phyloP scores from a whole-genome alignment of 2,888 invertebrate genomes.

The Agrilus biguttatus region DNA sequence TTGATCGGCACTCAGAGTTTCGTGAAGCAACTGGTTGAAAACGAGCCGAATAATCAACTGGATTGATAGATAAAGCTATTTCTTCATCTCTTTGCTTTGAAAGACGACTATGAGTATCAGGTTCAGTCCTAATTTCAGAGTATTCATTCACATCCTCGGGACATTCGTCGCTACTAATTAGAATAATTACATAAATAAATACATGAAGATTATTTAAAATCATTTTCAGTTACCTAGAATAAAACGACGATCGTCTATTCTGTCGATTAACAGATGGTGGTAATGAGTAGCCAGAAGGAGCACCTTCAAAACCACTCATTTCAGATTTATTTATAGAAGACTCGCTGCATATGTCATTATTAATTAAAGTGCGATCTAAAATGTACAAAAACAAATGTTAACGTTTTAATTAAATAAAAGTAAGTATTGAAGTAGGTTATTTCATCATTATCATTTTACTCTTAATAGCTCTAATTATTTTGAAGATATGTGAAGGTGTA shows the following conservation, averaged over 20 bases:
- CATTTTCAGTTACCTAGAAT: constrained; percentile 20
- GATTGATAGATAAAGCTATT: background rate
- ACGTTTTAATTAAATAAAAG: too few relatives aligned
- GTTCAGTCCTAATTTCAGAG: constrained; percentile 13
- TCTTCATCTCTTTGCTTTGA: constrained; percentile 3
- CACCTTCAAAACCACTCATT: constrained; percentile 18
- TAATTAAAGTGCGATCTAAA: constrained; percentile 8
- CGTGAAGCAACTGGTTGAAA: background rate
- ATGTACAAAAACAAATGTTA: constrained; percentile 1
- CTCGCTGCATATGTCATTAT: constrained; percentile 26
- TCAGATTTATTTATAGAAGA: constrained; percentile 23
- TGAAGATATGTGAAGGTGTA: too few relatives aligned
- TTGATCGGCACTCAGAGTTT: too few relatives aligned
- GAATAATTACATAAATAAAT: constrained; percentile 1
- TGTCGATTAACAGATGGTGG: constrained; percentile 14
- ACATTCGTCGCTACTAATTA: constrained; percentile 21
- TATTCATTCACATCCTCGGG: constrained; percentile 24
- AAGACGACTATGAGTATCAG: constrained; percentile 3
- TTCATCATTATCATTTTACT: too few relatives aligned
- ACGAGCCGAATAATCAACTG: background rate
- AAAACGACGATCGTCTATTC: constrained; percentile 8
- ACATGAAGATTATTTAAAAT: constrained; percentile 1
- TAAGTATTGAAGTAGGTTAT: too few relatives aligned
- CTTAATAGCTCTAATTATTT: too few relatives aligned
- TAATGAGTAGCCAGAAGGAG: constrained; percentile 14